Evolutionary conservation across 1,140 invertebrate species (phyloP), one percentile per base, ranked within the genome.

Genomic region (Diploscapter pachys): DNA sequence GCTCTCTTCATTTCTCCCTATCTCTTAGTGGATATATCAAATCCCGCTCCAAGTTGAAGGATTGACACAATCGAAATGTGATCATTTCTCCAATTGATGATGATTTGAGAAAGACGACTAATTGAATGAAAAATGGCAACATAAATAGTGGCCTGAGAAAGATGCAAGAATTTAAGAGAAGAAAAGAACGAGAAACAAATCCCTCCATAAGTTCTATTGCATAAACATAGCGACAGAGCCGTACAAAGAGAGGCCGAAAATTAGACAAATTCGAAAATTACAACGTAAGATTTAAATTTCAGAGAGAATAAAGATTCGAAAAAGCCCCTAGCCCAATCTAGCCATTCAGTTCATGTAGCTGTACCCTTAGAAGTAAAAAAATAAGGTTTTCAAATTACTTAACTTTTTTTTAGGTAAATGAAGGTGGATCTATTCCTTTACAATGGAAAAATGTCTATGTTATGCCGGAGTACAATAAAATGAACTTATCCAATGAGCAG

Each of bases 401-500:
- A 53, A 1, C 9, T 8, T 6, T 66, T 66, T 56, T 72, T 57
- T 52, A 76, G 74, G 65, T 79, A 51, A 70, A 75, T 13, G 78
- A 79, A 71, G 78, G 76, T 13, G 78, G 78, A 11, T 73, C 76
- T 4, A 74, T 71, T 63, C 64, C 76, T 31, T 48, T 79, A 5
- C 76, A 79, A 63, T 79, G 78, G 78, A 70, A 71, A 51, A 73
- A 79, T 72, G 71, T 79, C 11, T 79, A 79, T 63, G 66, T 79
- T 56, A 64, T 79, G 56, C 72, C 78, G 9, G 72, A 80, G 11
- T 65, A 67, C 64, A 55, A 72, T 49, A 55, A 72, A 11, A 59
- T 75, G 9, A 77, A 78, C 56, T 54, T 79, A 31, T 71, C 71
- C 6, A 80, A 79, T 52, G 54, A 63, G 11, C 73, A 79, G 48